phyloP scores from a whole-genome alignment of 2,888 invertebrate genomes.

The Drosophila nr. medialis region DNA sequence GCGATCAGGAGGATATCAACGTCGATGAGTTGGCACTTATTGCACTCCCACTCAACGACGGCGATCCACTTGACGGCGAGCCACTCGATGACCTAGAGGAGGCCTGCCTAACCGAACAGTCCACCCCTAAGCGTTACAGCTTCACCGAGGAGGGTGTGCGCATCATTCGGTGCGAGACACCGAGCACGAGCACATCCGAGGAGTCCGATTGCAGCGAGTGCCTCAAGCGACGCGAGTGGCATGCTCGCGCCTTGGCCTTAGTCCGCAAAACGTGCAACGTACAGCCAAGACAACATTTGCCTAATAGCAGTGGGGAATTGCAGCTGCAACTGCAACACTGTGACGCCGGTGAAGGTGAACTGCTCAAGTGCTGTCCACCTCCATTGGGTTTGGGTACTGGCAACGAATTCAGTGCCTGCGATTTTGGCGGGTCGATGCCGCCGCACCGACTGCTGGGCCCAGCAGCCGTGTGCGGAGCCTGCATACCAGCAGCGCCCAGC shows the following conservation, averaged over 20 bases:
- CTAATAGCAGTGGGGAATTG: conserved; percentile 58
- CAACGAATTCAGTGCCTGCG: conserved; percentile 13
- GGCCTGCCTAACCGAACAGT: conserved; percentile 53
- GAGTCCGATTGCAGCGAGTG: conserved; percentile 85
- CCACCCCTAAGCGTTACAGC: conserved; percentile 88
- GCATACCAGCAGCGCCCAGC: conserved; percentile 85
- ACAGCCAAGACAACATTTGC: conserved; percentile 64
- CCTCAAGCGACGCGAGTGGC: conserved; percentile 85
- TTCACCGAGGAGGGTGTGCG: conserved; percentile 89
- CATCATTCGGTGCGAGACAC: conserved; percentile 85
- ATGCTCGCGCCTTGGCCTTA: conserved; percentile 84
- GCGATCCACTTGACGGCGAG: conserved; percentile 22
- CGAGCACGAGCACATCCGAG: conserved; percentile 84
- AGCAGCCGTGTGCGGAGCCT: conserved; percentile 89
- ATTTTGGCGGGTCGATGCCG: conserved; percentile 87
- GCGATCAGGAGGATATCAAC: conserved; percentile 26
- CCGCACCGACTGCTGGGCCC: conserved; percentile 88
- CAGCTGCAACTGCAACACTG: conserved; percentile 69
- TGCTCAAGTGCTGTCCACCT: conserved; percentile 73
- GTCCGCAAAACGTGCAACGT: conserved; percentile 85
- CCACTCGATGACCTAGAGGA: conserved; percentile 32
- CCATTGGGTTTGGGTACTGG: conserved; percentile 3
- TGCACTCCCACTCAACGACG: conserved; percentile 24
- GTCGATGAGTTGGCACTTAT: conserved; percentile 15
- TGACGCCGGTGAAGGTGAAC: conserved; percentile 73